phyloP scores from a whole-genome alignment of 2,797 vertebrate genomes.

The Brotula barbata region DNA sequence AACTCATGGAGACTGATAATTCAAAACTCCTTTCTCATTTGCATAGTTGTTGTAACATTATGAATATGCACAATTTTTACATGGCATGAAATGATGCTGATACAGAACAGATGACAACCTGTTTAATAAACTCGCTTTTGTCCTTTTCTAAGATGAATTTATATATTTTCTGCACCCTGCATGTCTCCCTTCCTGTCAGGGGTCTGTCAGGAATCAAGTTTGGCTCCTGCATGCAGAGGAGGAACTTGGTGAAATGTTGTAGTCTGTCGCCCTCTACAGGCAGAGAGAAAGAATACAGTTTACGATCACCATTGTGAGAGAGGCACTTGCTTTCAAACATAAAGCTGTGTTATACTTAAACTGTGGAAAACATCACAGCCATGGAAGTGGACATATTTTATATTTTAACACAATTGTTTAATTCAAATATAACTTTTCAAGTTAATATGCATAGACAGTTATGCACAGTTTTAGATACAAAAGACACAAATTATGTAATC shows the following conservation, averaged over 20 bases:
- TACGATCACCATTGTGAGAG: background rate
- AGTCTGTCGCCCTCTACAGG: constrained; percentile 65
- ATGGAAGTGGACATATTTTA: no score
- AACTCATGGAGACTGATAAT: constrained; percentile 37
- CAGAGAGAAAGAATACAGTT: constrained; percentile 18
- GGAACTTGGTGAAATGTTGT: constrained; percentile 4
- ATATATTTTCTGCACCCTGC: background rate
- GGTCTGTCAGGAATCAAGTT: background rate
- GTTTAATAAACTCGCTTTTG: background rate
- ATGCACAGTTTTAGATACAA: no score
- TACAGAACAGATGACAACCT: no score
- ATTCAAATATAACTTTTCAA: no score
- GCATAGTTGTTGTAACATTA: constrained; percentile 20
- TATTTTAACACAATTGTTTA: no score
- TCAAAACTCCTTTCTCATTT: constrained; percentile 28
- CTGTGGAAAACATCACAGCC: no score
- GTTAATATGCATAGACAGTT: no score
- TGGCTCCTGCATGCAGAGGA: background rate
- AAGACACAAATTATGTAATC: no score
- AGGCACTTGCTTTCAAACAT: no score
- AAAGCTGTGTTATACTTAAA: no score
- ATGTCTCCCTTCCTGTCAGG: background rate
- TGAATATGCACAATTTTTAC: background rate
- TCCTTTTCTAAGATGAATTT: background rate
- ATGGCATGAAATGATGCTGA: background rate